Base-by-base conservation (phyloP, 2,888 invertebrate genomes). In the Cheilosia pagana region DNA sequence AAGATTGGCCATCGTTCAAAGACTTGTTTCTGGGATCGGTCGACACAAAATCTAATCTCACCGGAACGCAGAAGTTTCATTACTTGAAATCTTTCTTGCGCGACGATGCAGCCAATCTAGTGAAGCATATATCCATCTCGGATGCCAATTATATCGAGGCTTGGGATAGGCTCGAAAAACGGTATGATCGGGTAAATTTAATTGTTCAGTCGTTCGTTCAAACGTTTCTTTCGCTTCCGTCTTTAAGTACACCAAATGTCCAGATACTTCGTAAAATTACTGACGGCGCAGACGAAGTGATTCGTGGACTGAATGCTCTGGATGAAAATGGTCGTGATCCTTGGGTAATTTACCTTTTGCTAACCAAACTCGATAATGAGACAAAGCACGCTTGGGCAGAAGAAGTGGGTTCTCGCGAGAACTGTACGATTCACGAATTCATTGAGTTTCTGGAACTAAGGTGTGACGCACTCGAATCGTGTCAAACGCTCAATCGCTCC, bases 1-100 rank as follows among this genome's bases (percentile, higher is more conserved):
- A 82, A 31, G 74, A 85, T 45, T 87, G 85, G 86, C 83, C 76
- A 12, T 63, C 78, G 16, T 87, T 87, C 23, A 81, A 76, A 19
- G 81, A 87, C 52, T 43, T 85, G 16, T 87, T 81, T 62, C 43
- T 57, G n/a, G 81, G 76, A 28, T 39, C 87, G 21, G 65, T 83
- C 2, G 75, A 77, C n/a, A 65, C 60, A 21, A 86, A 67, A 21
- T 5, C 50, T 10, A 67, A 43, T 23, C 50, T 86, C 14, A 75
- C 81, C 5, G 23, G 62, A 6, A 78, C 79, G 0, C 82, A 87
- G 4, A 87, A 86, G 31, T 87, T 87, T 35, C 62, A 87, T 23
- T 77, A 86, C 48, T 28, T 86, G n/a, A 87, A 79, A 57, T 76
- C 79, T 1, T 65, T 86, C n/a, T 41, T 85, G 19, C 45, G 21